Evolutionary conservation across 2,888 invertebrate genomes (phyloP).

Genomic region (Pandemis corylana): DNA sequence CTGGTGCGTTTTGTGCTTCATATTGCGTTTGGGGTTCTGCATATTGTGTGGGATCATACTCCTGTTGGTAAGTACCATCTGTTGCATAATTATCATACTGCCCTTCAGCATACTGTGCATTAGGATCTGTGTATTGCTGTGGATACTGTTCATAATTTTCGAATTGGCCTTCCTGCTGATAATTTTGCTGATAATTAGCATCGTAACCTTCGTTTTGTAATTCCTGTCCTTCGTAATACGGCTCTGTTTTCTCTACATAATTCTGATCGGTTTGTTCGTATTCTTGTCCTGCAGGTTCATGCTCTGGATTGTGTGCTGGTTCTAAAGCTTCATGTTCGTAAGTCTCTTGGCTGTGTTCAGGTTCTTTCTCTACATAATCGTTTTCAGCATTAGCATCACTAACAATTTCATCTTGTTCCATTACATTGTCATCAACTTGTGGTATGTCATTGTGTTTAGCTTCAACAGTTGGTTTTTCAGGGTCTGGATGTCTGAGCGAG

Average conservation of each 20-base stretch:
- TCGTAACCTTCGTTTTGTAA: conserved; percentile 53
- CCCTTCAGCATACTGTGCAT: conserved; percentile 60
- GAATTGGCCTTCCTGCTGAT: conserved; percentile 59
- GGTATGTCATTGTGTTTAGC: conserved; percentile 40
- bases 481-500: conserved; percentile 52
- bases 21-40: conserved; percentile 52
- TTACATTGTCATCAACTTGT: conserved; percentile 41
- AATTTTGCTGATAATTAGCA: conserved; percentile 53
- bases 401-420: conserved; percentile 43
- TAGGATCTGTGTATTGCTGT: conserved; percentile 61
- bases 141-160: conserved; percentile 65
- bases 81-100: conserved; percentile 65
- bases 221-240: conserved; percentile 39
- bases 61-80: conserved; percentile 63
- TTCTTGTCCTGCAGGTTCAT: conserved; percentile 41
- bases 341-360: background rate
- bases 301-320: conserved; percentile 47
- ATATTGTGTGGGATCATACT: conserved; percentile 63
- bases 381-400: conserved; percentile 38
- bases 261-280: conserved; percentile 48
- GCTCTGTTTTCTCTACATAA: conserved; percentile 40
- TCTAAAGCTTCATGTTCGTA: conserved; percentile 34
- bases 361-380: conserved; percentile 36
- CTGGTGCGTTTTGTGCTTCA: conserved; percentile 34
- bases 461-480: conserved; percentile 32